Base-by-base conservation (phyloP, 2,113 vertebrate species). In the Tautogolabrus adspersus region DNA sequence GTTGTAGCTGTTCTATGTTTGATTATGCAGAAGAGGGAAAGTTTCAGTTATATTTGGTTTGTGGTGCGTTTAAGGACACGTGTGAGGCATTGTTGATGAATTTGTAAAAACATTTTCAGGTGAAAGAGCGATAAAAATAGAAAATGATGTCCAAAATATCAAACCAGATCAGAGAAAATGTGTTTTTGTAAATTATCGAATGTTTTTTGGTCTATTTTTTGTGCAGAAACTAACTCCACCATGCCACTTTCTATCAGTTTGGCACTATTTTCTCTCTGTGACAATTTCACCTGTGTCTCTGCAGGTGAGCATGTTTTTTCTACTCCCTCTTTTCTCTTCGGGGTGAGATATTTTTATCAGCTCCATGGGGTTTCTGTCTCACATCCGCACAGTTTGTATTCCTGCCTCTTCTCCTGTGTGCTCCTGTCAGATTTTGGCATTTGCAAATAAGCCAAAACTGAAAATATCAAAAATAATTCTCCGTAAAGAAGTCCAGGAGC, bases 331-430 rank as follows among this genome's bases (percentile, higher is more conserved):
- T 83, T 58, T 73, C 67, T 82, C 47, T 76, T 77, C 22, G 82
- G 86, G 82, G 82, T 6, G 83, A 89, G 84, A 55, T 90, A 88
- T 89, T 92, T 88, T 85, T 87, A 87, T 78, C 86, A 18, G 52
- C 87, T 87, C 86, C n/a, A 6, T 83, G 82, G 84, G 87, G 83
- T 83, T 88, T 85, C 87, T 86, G 46, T 81, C 37, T 76, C 79
- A 74, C 77, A 46, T 10, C 77, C 1, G 44, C 77, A 42, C 76
- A 38, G 56, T 78, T 59, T 79, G 75, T 78, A 22, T 67, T 61
- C 40, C 51, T 81, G 57, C 77, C 54, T 76, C 65, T 64, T 65
- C 37, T 64, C 66, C 65, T 73, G 49, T 37, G 55, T 63, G 73
- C 56, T 73, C 65, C 65, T 87, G 85, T 88, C 82, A 85, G 66